Conservation (phyloP, 2,113 vertebrate genomes). For the Rattus norvegicus region GRCr8 NC_086032.1:18279001-18279500, state of each 20-base stretch:
- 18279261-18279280: neutral
- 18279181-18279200: neutral
- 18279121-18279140: neutral
- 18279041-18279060: neutral
- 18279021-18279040: neutral
- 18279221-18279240: neutral
- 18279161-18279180: neutral
- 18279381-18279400: neutral
- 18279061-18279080: neutral
- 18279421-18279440: neutral
- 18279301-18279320: neutral
- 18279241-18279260: neutral
- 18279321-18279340: constrained; percentile 1
- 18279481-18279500: neutral
- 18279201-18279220: neutral
- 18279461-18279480: neutral
- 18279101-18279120: neutral
- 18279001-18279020: neutral
- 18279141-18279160: neutral
- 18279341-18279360: neutral
- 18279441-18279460: neutral
- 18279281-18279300: neutral
- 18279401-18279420: neutral
- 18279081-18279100: neutral
- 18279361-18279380: neutral